Conservation (phyloP, 2,113 vertebrate genomes). For the Burhinus bistriatus region DNA sequence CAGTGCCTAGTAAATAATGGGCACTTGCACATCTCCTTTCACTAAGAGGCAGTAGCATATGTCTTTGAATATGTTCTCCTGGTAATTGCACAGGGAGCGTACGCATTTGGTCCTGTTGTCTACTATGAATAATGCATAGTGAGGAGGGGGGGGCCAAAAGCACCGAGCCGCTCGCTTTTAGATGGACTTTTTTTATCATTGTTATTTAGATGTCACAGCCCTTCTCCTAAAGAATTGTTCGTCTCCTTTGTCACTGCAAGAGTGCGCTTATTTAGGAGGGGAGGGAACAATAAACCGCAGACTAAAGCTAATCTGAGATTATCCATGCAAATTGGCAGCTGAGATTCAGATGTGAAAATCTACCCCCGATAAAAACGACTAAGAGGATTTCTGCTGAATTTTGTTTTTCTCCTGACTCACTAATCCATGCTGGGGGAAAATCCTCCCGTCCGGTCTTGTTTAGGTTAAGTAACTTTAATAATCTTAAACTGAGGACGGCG, state of each 20-base stretch:
- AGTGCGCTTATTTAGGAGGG: background rate
- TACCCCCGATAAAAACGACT: conserved; percentile 2
- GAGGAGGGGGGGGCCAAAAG: background rate
- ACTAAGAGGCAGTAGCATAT: conserved; percentile 65
- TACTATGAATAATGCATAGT: conserved; percentile 68
- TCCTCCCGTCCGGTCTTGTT: background rate
- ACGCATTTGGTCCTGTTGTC: conserved; percentile 58
- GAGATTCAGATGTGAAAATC: conserved; percentile 33
- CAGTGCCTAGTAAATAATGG: conserved; percentile 62
- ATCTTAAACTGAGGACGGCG: background rate
- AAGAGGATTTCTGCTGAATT: conserved; percentile 51
- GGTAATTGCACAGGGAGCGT: conserved; percentile 50
- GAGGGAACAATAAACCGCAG: background rate
- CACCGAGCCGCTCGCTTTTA: conserved; percentile 17
- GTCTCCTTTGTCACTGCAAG: background rate
- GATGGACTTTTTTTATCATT: conserved; percentile 56
- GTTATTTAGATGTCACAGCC: conserved; percentile 50
- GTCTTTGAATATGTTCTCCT: conserved; percentile 63
- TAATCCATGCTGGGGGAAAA: background rate
- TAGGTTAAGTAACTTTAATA: background rate
- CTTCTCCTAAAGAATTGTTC: background rate
- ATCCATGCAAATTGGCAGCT: conserved; percentile 27
- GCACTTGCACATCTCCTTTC: conserved; percentile 63
- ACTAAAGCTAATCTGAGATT: conserved; percentile 39
- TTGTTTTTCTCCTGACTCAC: background rate